Conservation (phyloP, 2,888 invertebrate genomes). For the Pocota personata region DNA sequence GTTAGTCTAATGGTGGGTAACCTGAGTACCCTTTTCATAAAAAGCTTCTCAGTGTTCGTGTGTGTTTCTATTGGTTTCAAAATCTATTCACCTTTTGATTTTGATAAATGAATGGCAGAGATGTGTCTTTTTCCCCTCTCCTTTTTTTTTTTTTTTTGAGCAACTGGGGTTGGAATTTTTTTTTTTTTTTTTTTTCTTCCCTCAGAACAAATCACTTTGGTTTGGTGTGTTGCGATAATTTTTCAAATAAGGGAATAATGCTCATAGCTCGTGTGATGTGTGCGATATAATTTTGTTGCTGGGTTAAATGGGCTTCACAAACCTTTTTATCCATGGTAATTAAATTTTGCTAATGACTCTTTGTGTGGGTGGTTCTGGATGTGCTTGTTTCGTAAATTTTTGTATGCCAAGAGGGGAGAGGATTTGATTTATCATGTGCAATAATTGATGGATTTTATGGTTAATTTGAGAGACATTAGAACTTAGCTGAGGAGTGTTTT, state of each 20-base stretch:
- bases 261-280: slow-evolving; percentile 1
- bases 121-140: background rate
- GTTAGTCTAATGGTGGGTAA: slow-evolving; percentile 68
- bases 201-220: slow-evolving; percentile 24
- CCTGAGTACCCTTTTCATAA: slow-evolving; percentile 65
- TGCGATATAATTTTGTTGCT: background rate
- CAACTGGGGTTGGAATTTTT: background rate
- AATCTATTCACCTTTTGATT: slow-evolving; percentile 67
- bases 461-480: slow-evolving; percentile 11
- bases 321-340: slow-evolving; percentile 43
- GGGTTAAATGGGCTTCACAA: slow-evolving; percentile 33
- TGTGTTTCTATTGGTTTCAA: slow-evolving; percentile 60
- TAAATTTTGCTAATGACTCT: slow-evolving; percentile 58
- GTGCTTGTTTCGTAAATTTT: background rate
- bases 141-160: background rate
- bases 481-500: slow-evolving; percentile 20
- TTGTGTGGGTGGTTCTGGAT: slow-evolving; percentile 18
- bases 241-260: slow-evolving; percentile 29
- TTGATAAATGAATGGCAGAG: slow-evolving; percentile 64
- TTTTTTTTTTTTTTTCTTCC: background rate
- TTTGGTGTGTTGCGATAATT: slow-evolving; percentile 25
- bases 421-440: slow-evolving; percentile 13
- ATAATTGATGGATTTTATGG: slow-evolving; percentile 46
- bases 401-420: background rate
- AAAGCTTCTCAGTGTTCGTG: background rate